Conservation (phyloP, 2,888 invertebrate genomes). For the Sphinx pinastri region DNA sequence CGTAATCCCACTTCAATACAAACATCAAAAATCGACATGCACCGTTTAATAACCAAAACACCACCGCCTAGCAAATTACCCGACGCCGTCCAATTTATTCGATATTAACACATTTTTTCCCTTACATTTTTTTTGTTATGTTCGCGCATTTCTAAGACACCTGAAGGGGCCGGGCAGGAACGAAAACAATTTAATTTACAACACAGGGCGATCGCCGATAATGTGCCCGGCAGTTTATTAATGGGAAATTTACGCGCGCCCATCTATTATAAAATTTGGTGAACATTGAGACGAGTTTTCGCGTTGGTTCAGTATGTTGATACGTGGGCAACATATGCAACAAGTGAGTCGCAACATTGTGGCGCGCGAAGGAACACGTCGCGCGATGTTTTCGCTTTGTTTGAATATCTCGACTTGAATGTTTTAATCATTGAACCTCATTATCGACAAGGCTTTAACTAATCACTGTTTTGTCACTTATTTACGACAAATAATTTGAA, state of each 20-base stretch:
- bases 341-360: too few species aligned
- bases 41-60: not conserved
- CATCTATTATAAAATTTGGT: slow-evolving; percentile 39
- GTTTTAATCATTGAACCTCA: too few species aligned
- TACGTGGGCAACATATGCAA: too few species aligned
- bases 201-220: slow-evolving; percentile 51
- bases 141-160: slow-evolving; percentile 46
- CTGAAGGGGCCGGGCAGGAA: slow-evolving; percentile 45
- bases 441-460: too few species aligned
- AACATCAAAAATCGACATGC: not conserved
- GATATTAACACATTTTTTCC: slow-evolving; percentile 17
- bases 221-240: slow-evolving; percentile 62
- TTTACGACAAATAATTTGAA: too few species aligned
- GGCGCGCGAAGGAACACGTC: too few species aligned
- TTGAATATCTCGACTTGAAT: too few species aligned
- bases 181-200: slow-evolving; percentile 77
- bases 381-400: too few species aligned
- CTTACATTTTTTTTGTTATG: slow-evolving; percentile 5
- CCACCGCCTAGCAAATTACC: slow-evolving; percentile 4
- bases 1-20: not conserved
- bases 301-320: not conserved
- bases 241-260: slow-evolving; percentile 64
- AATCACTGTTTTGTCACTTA: too few species aligned
- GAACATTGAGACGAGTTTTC: not conserved
- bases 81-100: slow-evolving; percentile 11